Conservation (phyloP, 1,140 invertebrate genomes). For the Dufourea novaeangliae region DNA sequence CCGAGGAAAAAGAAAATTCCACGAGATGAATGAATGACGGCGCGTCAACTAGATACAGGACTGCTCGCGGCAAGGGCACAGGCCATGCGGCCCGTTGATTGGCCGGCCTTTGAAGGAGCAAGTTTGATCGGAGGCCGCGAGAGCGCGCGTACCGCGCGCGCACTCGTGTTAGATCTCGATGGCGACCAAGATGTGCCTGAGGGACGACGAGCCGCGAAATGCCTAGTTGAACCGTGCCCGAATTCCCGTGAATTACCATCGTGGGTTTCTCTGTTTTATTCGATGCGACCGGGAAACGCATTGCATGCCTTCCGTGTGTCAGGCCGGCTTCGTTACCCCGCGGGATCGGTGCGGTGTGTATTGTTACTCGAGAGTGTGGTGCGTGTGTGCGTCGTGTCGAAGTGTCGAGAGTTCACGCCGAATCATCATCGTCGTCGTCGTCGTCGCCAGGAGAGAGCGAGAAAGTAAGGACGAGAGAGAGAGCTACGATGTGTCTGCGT, state of each 20-base stretch:
- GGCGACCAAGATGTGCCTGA: conserved; percentile 62
- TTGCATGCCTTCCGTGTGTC: conserved; percentile 39
- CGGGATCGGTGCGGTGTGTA: conserved; percentile 24
- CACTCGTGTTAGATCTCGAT: conserved; percentile 62
- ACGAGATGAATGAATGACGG: conserved; percentile 45
- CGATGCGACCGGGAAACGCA: conserved; percentile 42
- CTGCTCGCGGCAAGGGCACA: conserved; percentile 52
- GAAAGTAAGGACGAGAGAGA: conserved; percentile 44
- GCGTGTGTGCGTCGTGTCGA: conserved; percentile 56
- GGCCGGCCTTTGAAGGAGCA: conserved; percentile 45
- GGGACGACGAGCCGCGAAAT: conserved; percentile 50
- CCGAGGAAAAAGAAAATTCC: conserved; percentile 15
- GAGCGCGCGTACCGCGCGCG: conserved; percentile 52
- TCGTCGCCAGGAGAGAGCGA: conserved; percentile 39
- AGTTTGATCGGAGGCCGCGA: conserved; percentile 36
- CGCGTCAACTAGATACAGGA: conserved; percentile 47
- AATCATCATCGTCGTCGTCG: conserved; percentile 50
- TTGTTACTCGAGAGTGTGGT: conserved; percentile 33
- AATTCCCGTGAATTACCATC: conserved; percentile 21
- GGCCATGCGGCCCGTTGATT: conserved; percentile 55
- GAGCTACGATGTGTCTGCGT: conserved; percentile 49
- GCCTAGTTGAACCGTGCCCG: conserved; percentile 30
- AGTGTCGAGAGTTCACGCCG: conserved; percentile 59
- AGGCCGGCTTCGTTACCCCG: conserved; percentile 4
- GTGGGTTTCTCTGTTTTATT: background rate